phyloP scores from a whole-genome alignment of 2,113 vertebrate species.

The Carassius carassius region DNA sequence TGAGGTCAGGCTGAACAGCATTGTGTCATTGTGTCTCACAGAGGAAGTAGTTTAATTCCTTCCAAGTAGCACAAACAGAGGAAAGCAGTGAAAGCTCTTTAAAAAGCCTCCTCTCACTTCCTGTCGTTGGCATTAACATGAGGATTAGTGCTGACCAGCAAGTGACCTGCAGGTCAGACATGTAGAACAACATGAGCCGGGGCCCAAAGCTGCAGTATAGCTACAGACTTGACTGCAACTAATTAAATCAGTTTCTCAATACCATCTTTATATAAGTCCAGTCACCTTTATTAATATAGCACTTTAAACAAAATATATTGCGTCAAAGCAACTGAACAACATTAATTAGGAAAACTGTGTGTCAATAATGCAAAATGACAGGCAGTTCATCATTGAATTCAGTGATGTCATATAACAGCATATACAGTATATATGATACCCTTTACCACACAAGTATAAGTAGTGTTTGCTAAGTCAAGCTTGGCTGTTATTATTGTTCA shows the following conservation, averaged over 20 bases:
- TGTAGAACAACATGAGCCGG: slow-evolving; percentile 57
- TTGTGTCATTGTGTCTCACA: slow-evolving; percentile 75
- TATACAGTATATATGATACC: neutral
- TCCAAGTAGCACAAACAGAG: slow-evolving; percentile 81
- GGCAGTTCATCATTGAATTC: no score
- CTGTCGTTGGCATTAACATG: slow-evolving; percentile 76
- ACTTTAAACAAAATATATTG: no score
- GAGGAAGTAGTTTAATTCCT: slow-evolving; percentile 82
- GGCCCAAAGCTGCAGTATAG: neutral
- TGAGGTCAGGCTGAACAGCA: slow-evolving; percentile 64
- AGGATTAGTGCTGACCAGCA: slow-evolving; percentile 75
- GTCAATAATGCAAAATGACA: no score
- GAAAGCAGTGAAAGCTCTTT: slow-evolving; percentile 65
- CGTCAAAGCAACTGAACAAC: no score
- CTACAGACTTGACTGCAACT: neutral
- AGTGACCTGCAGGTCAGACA: slow-evolving; percentile 77
- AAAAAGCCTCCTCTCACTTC: slow-evolving; percentile 79
- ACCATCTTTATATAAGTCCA: neutral
- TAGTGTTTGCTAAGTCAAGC: neutral
- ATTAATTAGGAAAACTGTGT: no score
- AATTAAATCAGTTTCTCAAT: neutral
- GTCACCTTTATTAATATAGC: no score
- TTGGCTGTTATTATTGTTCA: neutral
- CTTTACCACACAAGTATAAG: neutral
- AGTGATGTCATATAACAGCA: no score